Evolutionary conservation across 2,113 vertebrate species (phyloP), one percentile per base, ranked within the genome.

Genomic region (Cygnus atratus): DNA sequence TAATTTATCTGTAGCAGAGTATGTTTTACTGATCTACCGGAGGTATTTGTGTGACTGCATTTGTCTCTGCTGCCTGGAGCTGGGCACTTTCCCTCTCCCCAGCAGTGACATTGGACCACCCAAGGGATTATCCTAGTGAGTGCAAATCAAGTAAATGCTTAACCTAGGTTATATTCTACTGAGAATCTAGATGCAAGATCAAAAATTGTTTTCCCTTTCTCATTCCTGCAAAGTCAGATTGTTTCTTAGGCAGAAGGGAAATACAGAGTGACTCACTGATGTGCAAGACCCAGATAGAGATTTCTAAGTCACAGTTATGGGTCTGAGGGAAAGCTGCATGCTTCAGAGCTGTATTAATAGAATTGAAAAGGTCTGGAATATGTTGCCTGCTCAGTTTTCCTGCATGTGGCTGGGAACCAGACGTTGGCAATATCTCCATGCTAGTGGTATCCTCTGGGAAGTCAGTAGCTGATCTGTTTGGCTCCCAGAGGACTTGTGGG

Each of bases 251-350:
- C 77, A 76, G 58, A 39, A 68, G 29, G 37, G 79, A 77, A 81
- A 83, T 22, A 46, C 15, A 21, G 21, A 52, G 31, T 89, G 77
- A 79, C 58, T 96, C 91, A 83, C 41, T 52, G 46, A 86, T 57
- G 91, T 93, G 73, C 81, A 91, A 93, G 81, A 86, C 80, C 44
- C 58, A 93, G 88, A 67, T 62, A 67, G 72, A 79, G 63, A 46
- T 58, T 80, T 87, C 73, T 77, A 84, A 76, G 68, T 75, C 41
- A 8, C 72, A 59, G 3, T 39, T 46, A 31, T 1, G 22, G 52
- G 31, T 24, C 20, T 54, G 68, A 75, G 37, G 68, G 72, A 68
- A 65, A 86, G 65, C 67, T 83, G 12, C 57, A 59, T 62, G 46
- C 66, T 78, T 78, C 52, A 71, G 71, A 41, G 37, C 57, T 83